A percentile compares a stretch with the other conserved stretches of the same genome.
Evolutionary conservation across 1,140 invertebrate genomes (phyloP).

Genomic region (Drosophila lacteicornis): DNA sequence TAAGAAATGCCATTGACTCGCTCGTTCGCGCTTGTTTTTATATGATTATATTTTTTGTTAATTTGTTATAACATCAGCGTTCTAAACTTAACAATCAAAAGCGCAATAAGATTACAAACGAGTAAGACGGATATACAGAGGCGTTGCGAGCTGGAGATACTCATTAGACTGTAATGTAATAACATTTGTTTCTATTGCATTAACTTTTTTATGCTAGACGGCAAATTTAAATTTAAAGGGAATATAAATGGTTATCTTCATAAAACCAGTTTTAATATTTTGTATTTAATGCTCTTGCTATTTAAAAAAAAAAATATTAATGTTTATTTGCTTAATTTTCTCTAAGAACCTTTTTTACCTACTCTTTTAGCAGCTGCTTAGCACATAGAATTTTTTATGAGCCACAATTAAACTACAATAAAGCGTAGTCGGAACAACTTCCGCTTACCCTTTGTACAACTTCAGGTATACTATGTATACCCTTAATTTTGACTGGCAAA

Average conservation of each 20-base stretch:
- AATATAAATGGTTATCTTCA: background rate
- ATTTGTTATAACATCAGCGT: constrained; percentile 81
- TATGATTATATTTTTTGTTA: constrained; percentile 57
- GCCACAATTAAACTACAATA: background rate
- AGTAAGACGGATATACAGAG: constrained; percentile 18
- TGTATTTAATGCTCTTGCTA: no score
- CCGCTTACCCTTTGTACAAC: background rate
- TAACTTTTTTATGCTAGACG: background rate
- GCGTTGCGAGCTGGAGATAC: constrained; percentile 11
- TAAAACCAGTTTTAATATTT: no score
- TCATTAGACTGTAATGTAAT: constrained; percentile 2
- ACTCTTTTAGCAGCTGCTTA: background rate
- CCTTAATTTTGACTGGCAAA: constrained; percentile 33
- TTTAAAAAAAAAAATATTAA: no score
- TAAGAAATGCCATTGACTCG: constrained; percentile 77
- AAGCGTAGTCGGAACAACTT: background rate
- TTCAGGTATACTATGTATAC: constrained; percentile 1
- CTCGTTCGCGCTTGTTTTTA: constrained; percentile 61
- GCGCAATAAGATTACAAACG: constrained; percentile 65
- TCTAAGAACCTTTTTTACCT: no score
- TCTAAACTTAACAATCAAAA: constrained; percentile 73
- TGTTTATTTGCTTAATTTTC: background rate
- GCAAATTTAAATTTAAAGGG: background rate
- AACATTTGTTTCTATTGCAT: background rate
- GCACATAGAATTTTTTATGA: background rate